Base-by-base conservation (phyloP, 2,888 invertebrate genomes). In the Dorcus parallelipipedus region DNA sequence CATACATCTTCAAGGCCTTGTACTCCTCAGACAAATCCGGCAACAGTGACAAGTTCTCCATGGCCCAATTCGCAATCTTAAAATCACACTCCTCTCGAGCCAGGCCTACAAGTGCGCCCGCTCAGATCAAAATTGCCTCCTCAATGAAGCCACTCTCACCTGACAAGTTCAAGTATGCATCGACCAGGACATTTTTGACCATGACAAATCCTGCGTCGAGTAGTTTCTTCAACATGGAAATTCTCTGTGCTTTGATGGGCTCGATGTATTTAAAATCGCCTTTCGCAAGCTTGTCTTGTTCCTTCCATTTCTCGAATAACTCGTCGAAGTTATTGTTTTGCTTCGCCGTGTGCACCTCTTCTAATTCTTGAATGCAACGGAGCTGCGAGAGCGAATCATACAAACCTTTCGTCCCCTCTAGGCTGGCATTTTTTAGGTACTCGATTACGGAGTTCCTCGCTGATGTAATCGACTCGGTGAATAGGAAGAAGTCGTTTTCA, bases 351-450 rank as follows among this genome's bases (percentile, higher is more conserved):
- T 78, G 78, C 69, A 86, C 84, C 67, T 91, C 88, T 74, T 93
- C 90, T 20, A 92, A 82, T 71, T 92, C 90, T 52, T 84, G 83
- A 9, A 94, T 78, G 68, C 88, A 76, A 72, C 90, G 89, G 39
- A 95, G 78, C 72, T 88, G 83, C 7, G 86, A 80, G 58, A 91
- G 76, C 66, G 86, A 81, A 61, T 86, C 83, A 72, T 93, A 93
- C 7, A 94, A 80, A 68, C 85, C 89, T 69, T 89, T 87, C 65
- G 88, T 85, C 67, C 90, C 90, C 76, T 93, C 92, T 72, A 92
- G 82, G 73, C 89, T 92, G 0, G 86, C 82, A 65, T 86, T 84
- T 14, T 81, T 82, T 52, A 92, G 79, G 41, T 84, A 79, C 57
- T 81, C 79, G 0, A 86, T 79, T 0, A 89, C 78, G 40, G 83